Evolutionary conservation across 2,888 invertebrate species (phyloP), one percentile per base, ranked within the genome.

Genomic region (Subacronicta megacephala): DNA sequence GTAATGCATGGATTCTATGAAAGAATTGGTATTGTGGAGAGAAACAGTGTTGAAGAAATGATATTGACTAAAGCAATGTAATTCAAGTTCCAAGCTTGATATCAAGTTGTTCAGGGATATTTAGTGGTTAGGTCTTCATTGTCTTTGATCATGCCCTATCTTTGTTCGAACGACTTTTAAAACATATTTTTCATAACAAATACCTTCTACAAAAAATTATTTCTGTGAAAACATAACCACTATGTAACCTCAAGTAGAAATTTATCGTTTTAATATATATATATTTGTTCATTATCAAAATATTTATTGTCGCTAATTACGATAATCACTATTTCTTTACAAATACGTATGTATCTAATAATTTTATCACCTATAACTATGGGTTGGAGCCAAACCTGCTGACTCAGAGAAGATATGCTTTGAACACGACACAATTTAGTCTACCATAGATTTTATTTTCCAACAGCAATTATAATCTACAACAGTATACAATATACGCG

Each of bases 401-500:
- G 87, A 87, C 89, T 84, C 83, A 53, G 75, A 77, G 80, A 83
- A 83, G 84, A 85, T 85, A 87, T 84, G 87, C 83, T 83, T 81
- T 91, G 93, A 93, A 92, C 93, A 92, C 92, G 87, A 85, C 86
- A 86, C 80, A 64, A 76, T 86, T 83, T 83, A 80, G 73, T 80
- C 86, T 89, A 88, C 86, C 75, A 71, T 77, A 75, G 68, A 77
- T 78, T 85, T 78, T 82, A 72, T 75, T 78, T 75, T 51, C 55
- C 82, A 90, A 89, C 89, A 88, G 87, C 87, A 75, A 84, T 84
- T 85, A 79, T 77, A 69, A 78, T 77, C 87, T 90, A 90, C 82
- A 81, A 88, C 82, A 85, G 87, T 88, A 86, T 87, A 88, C 84
- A 70, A 79, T 80, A 78, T 74, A 81, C 77, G 79, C 82, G 70